Evolutionary conservation across 2,888 invertebrate species (phyloP).

Genomic region (Tachina grossa): DNA sequence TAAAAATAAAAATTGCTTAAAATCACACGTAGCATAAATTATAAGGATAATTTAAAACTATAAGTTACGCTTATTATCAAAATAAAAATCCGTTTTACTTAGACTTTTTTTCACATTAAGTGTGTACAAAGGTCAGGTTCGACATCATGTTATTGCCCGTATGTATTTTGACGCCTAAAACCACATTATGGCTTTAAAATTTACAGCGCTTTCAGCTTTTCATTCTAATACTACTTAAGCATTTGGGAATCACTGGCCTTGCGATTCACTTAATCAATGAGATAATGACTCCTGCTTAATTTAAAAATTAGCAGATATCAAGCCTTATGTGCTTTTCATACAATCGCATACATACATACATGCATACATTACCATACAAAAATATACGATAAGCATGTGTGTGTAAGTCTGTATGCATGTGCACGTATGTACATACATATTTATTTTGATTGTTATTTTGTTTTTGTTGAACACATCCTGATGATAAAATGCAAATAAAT

Average conservation of each 20-base stretch:
- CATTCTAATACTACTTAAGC: not conserved
- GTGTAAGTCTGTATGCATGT: not conserved
- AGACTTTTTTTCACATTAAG: too few relatives aligned
- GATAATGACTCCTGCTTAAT: constrained; percentile 61
- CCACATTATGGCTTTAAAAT: too few relatives aligned
- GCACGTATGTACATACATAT: not conserved
- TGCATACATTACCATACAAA: not conserved
- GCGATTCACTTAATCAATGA: constrained; percentile 28
- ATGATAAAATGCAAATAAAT: constrained; percentile 65
- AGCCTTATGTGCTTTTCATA: not conserved
- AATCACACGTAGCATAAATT: too few relatives aligned
- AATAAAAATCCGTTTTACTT: too few relatives aligned
- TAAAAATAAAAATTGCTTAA: too few relatives aligned
- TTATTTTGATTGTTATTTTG: not conserved
- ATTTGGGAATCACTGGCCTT: constrained; percentile 51
- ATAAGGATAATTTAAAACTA: too few relatives aligned
- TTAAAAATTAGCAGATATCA: constrained; percentile 36
- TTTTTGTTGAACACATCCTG: constrained; percentile 61
- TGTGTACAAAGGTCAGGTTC: too few relatives aligned
- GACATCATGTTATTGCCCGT: too few relatives aligned
- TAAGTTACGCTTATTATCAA: too few relatives aligned
- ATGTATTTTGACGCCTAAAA: too few relatives aligned
- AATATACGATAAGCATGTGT: not conserved
- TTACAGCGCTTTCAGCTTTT: not conserved
- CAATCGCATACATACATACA: not conserved